Evolutionary conservation across 2,113 vertebrate species (phyloP).

Genomic region (Oryzias celebensis): DNA sequence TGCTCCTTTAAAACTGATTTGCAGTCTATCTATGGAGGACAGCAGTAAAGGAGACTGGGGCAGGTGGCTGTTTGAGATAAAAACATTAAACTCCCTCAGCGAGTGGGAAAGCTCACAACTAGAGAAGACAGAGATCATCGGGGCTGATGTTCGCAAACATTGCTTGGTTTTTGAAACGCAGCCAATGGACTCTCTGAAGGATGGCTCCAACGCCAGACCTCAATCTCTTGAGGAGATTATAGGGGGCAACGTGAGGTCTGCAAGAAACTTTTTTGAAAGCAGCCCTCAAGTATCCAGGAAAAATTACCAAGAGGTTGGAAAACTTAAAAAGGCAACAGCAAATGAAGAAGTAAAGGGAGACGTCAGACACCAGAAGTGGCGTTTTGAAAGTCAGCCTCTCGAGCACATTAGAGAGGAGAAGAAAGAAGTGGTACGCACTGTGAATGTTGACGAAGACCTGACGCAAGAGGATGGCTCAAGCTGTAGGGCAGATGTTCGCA

Average conservation of each 20-base stretch:
- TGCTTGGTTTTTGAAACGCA: conserved; percentile 87
- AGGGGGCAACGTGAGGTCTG: conserved; percentile 85
- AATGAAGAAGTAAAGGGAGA: conserved; percentile 84
- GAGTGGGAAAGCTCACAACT: conserved; percentile 71
- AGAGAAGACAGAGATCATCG: conserved; percentile 79
- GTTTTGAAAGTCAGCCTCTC: conserved; percentile 86
- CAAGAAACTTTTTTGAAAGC: conserved; percentile 87
- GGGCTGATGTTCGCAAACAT: conserved; percentile 85
- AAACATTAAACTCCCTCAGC: conserved; percentile 79
- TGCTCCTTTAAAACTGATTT: conserved; percentile 79
- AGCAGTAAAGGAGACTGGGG: conserved; percentile 75
- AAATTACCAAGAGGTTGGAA: conserved; percentile 76
- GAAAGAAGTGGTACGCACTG: conserved; percentile 79
- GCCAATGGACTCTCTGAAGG: conserved; percentile 82
- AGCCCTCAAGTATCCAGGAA: conserved; percentile 79
- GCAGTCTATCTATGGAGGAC: conserved; percentile 84
- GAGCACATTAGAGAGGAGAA: conserved; percentile 86
- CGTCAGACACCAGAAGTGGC: conserved; percentile 85
- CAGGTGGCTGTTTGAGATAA: conserved; percentile 87
- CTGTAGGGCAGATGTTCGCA: conserved; percentile 77
- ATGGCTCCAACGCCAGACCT: conserved; percentile 69
- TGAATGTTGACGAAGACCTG: conserved; percentile 82
- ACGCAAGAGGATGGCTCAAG: conserved; percentile 81
- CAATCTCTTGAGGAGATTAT: conserved; percentile 77
- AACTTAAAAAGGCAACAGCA: conserved; percentile 72